Evolutionary conservation across 1,140 invertebrate genomes (phyloP).

Genomic region (Micrasema longulum): DNA sequence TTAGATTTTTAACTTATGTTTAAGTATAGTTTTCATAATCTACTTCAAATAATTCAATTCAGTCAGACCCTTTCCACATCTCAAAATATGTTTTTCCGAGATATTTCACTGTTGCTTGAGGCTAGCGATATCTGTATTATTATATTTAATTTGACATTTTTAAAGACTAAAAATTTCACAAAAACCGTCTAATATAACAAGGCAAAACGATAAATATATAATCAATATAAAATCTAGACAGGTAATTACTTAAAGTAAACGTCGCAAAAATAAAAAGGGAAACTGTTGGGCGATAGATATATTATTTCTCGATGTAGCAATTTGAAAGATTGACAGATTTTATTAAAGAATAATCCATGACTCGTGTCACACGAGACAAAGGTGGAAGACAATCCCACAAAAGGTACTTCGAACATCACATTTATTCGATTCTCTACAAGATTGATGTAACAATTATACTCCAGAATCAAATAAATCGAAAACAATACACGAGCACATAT

Average conservation of each 20-base stretch:
- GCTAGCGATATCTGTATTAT: too few relatives aligned
- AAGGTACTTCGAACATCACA: conserved; percentile 41
- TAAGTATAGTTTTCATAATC: too few relatives aligned
- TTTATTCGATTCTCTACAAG: conserved; percentile 12
- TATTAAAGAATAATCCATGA: conserved; percentile 48
- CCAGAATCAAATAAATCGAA: conserved; percentile 9
- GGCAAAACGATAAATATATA: too few relatives aligned
- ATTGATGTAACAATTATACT: conserved; percentile 31
- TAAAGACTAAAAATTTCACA: too few relatives aligned
- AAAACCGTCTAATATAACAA: too few relatives aligned
- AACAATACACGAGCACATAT: background rate
- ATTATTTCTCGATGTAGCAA: conserved; percentile 29
- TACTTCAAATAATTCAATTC: too few relatives aligned
- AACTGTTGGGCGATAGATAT: conserved; percentile 1
- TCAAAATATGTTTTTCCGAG: too few relatives aligned
- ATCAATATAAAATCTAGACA: too few relatives aligned
- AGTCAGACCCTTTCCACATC: too few relatives aligned
- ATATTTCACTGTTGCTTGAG: too few relatives aligned
- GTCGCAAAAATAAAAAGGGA: background rate
- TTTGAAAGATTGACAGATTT: conserved; percentile 51
- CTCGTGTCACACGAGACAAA: conserved; percentile 41
- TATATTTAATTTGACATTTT: too few relatives aligned
- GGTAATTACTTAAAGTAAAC: background rate
- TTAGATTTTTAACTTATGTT: too few relatives aligned
- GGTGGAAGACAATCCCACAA: conserved; percentile 27